These are phyloP conservation scores for Ectropis grisescens DNA, from an alignment of 1,140 invertebrate genomes.

Conservation along the genomic window DNA sequence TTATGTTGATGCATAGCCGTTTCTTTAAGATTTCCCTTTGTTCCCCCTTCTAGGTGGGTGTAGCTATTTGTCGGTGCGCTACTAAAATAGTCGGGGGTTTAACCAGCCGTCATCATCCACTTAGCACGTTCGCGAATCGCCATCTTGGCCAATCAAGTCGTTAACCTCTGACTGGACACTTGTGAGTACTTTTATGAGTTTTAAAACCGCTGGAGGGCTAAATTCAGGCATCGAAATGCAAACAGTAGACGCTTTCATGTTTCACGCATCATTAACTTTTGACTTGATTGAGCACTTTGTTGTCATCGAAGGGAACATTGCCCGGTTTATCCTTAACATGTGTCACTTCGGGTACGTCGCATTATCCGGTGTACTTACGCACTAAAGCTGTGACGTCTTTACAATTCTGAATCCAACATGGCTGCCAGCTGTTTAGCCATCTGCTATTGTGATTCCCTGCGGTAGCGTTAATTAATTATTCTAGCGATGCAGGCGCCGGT, in stretches of 20 bases:
- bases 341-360: too few species aligned
- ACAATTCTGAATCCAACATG: conserved; percentile 20
- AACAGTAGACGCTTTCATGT: too few species aligned
- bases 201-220: background rate
- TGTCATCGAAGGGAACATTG: too few species aligned
- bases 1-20: too few species aligned
- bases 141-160: conserved; percentile 52
- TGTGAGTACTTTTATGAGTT: conserved; percentile 11
- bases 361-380: too few species aligned
- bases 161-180: conserved; percentile 43
- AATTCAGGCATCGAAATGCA: too few species aligned
- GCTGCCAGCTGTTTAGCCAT: conserved; percentile 29
- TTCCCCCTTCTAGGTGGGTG: too few species aligned
- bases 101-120: conserved; percentile 45
- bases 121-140: conserved; percentile 48
- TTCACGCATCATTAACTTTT: too few species aligned
- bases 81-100: conserved; percentile 28
- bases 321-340: too few species aligned
- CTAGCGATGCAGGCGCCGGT: conserved; percentile 18
- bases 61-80: conserved; percentile 1
- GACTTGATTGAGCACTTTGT: too few species aligned
- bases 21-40: too few species aligned
- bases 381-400: background rate
- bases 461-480: conserved; percentile 30
- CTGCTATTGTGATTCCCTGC: conserved; percentile 31